These are phyloP conservation scores for Grammomys dolichurus DNA, from an alignment of 2,113 vertebrate genomes.

Conservation along the genomic window DNA sequence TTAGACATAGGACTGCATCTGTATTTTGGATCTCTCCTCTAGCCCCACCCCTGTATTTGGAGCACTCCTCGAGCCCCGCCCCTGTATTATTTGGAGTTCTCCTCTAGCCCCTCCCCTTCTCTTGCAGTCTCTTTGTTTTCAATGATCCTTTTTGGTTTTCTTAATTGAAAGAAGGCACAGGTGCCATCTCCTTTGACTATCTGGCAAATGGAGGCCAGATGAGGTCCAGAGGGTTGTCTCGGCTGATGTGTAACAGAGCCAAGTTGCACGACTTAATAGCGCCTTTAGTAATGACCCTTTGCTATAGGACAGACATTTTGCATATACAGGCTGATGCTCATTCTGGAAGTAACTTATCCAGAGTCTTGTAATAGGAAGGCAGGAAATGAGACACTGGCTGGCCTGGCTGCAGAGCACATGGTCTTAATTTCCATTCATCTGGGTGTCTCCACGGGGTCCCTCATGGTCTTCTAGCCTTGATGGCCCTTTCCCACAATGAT, in stretches of 20 bases:
- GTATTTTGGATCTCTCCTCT: background rate
- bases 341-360: background rate
- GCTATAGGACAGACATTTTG: no score
- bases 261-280: no score
- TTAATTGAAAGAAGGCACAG: background rate
- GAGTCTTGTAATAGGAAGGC: background rate
- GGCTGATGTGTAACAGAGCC: background rate
- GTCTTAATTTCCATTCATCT: background rate
- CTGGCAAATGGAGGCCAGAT: background rate
- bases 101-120: background rate
- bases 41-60: background rate
- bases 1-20: background rate
- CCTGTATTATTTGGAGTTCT: background rate
- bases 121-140: background rate
- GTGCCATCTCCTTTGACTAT: background rate
- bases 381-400: background rate
- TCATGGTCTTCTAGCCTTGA: background rate
- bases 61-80: background rate
- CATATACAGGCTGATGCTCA: background rate
- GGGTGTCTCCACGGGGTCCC: no score
- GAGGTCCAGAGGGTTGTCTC: background rate
- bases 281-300: background rate
- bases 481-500: background rate
- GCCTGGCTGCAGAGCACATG: background rate
- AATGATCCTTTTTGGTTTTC: background rate